These are phyloP conservation scores for Eretmodus cyanostictus DNA, from an alignment of 2,113 vertebrate species.

Conservation along the genomic window DNA sequence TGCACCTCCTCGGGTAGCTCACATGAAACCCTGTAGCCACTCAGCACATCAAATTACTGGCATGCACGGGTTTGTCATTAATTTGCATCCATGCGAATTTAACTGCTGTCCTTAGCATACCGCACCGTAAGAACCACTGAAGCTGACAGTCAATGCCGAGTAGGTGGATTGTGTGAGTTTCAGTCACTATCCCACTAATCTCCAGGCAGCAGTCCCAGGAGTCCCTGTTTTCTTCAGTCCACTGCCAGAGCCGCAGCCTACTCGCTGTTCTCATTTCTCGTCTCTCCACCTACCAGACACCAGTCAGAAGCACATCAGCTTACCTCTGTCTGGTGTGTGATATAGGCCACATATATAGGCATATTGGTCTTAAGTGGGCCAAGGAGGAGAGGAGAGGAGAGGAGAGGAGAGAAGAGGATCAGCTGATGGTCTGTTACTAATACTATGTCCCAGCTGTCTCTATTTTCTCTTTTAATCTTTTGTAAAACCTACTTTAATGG, in stretches of 20 bases:
- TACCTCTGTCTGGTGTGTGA: conserved; percentile 5
- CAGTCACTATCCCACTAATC: conserved; percentile 39
- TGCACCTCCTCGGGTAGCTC: background rate
- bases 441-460: background rate
- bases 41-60: background rate
- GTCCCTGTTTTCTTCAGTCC: conserved; percentile 23
- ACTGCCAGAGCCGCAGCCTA: conserved; percentile 17
- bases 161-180: conserved; percentile 37
- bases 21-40: background rate
- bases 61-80: background rate
- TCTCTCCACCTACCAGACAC: conserved; percentile 1
- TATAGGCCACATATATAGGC: conserved; percentile 19
- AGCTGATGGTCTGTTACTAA: background rate
- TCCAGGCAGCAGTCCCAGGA: conserved; percentile 34
- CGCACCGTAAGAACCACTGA: background rate
- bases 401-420: background rate
- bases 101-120: background rate
- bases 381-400: background rate
- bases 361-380: conserved; percentile 31
- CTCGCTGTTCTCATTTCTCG: conserved; percentile 21
- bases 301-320: conserved; percentile 4
- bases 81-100: background rate
- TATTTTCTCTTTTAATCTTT: background rate
- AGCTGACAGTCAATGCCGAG: background rate
- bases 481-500: background rate